Evolutionary conservation across 2,113 vertebrate genomes (phyloP).

Genomic region (Silurus asotus): DNA sequence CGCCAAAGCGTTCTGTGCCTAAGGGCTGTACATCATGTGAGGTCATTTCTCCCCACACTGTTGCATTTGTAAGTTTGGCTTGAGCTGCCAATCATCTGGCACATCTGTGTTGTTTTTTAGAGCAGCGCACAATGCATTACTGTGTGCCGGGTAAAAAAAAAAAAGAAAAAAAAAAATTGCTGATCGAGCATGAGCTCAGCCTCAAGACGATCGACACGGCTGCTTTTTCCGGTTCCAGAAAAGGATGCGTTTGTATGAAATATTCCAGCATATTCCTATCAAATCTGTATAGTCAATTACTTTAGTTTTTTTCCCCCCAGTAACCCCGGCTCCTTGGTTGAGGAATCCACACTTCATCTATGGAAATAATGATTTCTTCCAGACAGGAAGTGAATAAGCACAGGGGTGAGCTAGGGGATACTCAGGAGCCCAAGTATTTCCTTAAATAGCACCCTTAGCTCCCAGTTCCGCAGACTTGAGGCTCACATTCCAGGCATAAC

Average conservation of each 20-base stretch:
- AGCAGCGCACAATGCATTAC: conserved; percentile 38
- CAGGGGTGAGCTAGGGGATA: conserved; percentile 41
- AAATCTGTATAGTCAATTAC: background rate
- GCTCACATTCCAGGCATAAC: conserved; percentile 71
- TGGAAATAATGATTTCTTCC: conserved; percentile 58
- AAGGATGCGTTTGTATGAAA: conserved; percentile 18
- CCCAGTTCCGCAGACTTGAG: conserved; percentile 64
- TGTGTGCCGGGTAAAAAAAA: conserved; percentile 30
- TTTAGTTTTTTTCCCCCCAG: background rate
- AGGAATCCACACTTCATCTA: conserved; percentile 39
- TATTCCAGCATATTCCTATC: background rate
- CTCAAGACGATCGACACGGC: conserved; percentile 15
- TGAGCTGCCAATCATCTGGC: conserved; percentile 25
- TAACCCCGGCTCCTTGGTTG: conserved; percentile 9
- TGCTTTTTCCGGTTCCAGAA: conserved; percentile 5
- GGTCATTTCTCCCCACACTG: conserved; percentile 12
- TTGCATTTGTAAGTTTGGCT: conserved; percentile 19
- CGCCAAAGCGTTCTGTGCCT: background rate
- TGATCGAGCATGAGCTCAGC: conserved; percentile 38
- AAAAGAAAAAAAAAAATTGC: conserved; percentile 29
- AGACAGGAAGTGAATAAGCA: conserved; percentile 62
- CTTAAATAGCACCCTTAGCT: conserved; percentile 74
- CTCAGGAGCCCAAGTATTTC: conserved; percentile 65
- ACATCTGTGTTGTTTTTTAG: conserved; percentile 21
- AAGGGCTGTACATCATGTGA: conserved; percentile 27